phyloP scores from a whole-genome alignment of 2,888 invertebrate genomes.

The Seladonia tumulorum region DNA sequence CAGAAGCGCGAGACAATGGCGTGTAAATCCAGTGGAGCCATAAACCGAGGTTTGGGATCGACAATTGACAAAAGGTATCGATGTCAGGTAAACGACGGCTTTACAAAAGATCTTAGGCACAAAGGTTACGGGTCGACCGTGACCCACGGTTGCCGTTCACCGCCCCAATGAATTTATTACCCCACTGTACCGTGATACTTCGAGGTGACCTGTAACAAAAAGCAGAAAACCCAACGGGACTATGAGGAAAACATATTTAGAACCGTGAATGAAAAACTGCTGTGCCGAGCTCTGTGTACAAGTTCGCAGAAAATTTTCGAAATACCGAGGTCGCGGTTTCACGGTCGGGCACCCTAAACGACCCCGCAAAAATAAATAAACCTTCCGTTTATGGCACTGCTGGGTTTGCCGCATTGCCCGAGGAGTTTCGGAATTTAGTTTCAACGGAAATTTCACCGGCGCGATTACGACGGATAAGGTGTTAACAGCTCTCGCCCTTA shows the following conservation, averaged over 20 bases:
- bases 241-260: not conserved
- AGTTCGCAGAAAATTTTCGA: not conserved
- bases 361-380: not conserved
- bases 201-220: not conserved
- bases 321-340: not conserved
- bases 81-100: not conserved
- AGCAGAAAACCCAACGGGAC: not conserved
- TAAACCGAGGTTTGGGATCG: not conserved
- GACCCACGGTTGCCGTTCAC: not conserved
- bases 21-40: not conserved
- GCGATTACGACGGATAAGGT: not conserved
- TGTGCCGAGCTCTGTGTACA: not conserved
- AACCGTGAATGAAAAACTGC: not conserved
- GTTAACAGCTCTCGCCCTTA: not conserved
- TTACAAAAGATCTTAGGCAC: not conserved
- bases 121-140: not conserved
- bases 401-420: not conserved
- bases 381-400: not conserved
- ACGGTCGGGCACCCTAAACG: not conserved
- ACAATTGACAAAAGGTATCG: not conserved
- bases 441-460: not conserved
- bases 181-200: not conserved
- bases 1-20: not conserved
- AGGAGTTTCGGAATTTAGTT: not conserved
- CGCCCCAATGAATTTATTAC: not conserved